A percentile compares a stretch with the other conserved stretches of the same genome.
Conservation (phyloP, 92 coral and sea anemone genomes). For the Anthopleura xanthogrammica region DNA sequence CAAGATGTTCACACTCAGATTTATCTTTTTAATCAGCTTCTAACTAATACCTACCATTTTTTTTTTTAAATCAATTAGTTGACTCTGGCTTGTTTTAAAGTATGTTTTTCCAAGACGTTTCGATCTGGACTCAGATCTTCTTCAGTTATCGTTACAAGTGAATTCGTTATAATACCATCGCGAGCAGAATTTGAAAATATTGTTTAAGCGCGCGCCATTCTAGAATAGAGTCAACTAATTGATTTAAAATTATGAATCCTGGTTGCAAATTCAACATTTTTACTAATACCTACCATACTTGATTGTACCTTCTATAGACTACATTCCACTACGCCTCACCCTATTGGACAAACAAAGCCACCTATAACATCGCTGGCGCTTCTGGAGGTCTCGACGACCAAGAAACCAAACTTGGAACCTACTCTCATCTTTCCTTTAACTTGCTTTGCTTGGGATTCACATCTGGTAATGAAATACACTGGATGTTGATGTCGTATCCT, state of each 20-base stretch:
- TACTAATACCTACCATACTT: neutral
- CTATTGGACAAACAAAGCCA: slow-evolving; percentile 3
- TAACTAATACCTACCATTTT: neutral
- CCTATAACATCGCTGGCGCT: slow-evolving; percentile 10
- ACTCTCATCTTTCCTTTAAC: neutral
- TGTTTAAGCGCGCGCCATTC: too few relatives aligned
- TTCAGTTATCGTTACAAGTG: too few relatives aligned
- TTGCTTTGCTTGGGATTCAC: slow-evolving; percentile 2
- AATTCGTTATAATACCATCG: too few relatives aligned
- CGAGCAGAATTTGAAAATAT: too few relatives aligned
- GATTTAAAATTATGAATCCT: too few relatives aligned
- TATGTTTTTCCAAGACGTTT: too few relatives aligned
- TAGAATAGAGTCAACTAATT: too few relatives aligned
- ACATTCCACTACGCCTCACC: slow-evolving; percentile 17
- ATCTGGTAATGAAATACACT: neutral
- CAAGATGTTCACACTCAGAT: too few relatives aligned
- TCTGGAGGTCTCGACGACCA: slow-evolving; percentile 8
- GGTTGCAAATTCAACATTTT: too few relatives aligned
- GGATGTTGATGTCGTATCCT: neutral
- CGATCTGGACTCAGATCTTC: too few relatives aligned
- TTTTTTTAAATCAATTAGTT: too few relatives aligned
- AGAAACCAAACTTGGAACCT: slow-evolving; percentile 2
- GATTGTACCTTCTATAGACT: neutral
- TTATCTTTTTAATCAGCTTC: neutral
- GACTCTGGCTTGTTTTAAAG: too few relatives aligned